Conservation (phyloP, 2,113 vertebrate genomes). For the Gavialis gangeticus region DNA sequence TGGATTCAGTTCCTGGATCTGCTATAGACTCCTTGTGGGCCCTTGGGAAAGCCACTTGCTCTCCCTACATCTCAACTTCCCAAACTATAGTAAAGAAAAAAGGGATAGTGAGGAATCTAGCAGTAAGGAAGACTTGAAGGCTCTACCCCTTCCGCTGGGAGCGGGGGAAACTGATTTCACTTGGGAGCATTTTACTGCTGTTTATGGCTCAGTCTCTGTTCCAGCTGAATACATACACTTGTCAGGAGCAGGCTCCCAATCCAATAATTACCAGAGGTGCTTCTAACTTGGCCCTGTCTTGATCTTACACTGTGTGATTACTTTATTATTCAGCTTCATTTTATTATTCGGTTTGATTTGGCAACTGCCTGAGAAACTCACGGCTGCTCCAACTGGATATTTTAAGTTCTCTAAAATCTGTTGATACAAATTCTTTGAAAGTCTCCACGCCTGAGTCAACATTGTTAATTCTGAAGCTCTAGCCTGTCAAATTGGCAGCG, state of each 20-base stretch:
- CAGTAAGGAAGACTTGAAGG: background rate
- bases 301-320: constrained; percentile 71
- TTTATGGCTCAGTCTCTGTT: constrained; percentile 10
- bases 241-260: constrained; percentile 70
- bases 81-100: background rate
- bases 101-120: background rate
- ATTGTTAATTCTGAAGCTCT: constrained; percentile 73
- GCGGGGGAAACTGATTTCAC: constrained; percentile 9
- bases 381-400: constrained; percentile 78
- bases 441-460: constrained; percentile 76
- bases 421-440: constrained; percentile 76
- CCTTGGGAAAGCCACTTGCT: background rate
- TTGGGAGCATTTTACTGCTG: constrained; percentile 12
- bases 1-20: background rate
- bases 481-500: constrained; percentile 48
- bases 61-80: background rate
- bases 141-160: background rate
- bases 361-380: constrained; percentile 75
- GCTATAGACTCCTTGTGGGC: background rate
- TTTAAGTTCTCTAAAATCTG: constrained; percentile 80
- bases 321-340: constrained; percentile 79
- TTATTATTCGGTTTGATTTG: constrained; percentile 85
- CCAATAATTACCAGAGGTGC: constrained; percentile 77
- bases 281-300: constrained; percentile 71
- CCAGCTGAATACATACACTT: constrained; percentile 66